These are phyloP conservation scores for Struthidea cinerea DNA, from an alignment of 2,113 vertebrate species.

Conservation along the genomic window DNA sequence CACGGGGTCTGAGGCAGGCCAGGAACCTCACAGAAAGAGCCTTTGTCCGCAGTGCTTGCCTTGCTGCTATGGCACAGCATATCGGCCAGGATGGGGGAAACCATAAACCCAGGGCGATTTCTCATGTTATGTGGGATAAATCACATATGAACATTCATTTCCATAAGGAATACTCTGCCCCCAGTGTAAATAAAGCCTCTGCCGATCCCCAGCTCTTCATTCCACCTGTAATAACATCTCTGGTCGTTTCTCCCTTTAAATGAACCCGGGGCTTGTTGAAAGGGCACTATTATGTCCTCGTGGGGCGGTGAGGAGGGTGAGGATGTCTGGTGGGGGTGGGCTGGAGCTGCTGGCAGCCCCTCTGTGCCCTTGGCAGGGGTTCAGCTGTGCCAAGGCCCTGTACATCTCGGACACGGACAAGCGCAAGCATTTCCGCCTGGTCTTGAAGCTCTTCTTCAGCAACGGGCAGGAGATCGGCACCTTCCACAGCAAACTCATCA, in stretches of 20 bases:
- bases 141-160: constrained; percentile 49
- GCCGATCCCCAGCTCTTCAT: not conserved
- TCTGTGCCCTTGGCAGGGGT: constrained; percentile 70
- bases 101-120: constrained; percentile 48
- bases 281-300: constrained; percentile 2
- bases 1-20: not conserved
- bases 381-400: constrained; percentile 88
- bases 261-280: constrained; percentile 1
- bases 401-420: constrained; percentile 94
- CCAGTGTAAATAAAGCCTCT: constrained; percentile 55
- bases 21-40: constrained; percentile 37
- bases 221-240: constrained; percentile 68
- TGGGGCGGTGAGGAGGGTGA: not conserved
- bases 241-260: not conserved
- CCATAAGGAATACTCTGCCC: constrained; percentile 55
- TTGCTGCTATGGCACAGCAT: not conserved
- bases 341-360: not conserved
- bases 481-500: constrained; percentile 92
- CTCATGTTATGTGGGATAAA: constrained; percentile 45
- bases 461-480: constrained; percentile 88
- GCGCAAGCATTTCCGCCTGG: constrained; percentile 90
- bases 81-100: constrained; percentile 21
- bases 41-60: constrained; percentile 16
- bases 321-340: not conserved
- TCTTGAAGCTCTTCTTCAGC: constrained; percentile 83